phyloP scores from a whole-genome alignment of 2,797 vertebrate genomes.

The Rhinoraja longicauda region DNA sequence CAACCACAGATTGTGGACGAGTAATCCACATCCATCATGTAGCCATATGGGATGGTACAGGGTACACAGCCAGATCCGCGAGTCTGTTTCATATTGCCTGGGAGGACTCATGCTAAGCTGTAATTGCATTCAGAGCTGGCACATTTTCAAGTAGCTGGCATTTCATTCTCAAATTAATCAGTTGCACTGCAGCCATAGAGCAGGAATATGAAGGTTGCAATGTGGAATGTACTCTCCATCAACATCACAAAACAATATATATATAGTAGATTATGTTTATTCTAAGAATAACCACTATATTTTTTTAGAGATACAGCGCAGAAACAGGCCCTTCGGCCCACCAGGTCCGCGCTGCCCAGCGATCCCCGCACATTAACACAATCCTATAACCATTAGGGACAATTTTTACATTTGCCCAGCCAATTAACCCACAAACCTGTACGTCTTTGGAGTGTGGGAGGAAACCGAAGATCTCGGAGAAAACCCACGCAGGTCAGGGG shows the following conservation, averaged over 20 bases:
- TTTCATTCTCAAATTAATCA: conserved; percentile 6
- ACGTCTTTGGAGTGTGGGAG: too few species aligned
- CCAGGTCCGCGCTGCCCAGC: too few species aligned
- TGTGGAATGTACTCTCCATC: background rate
- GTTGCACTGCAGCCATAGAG: background rate
- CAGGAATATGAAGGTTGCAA: background rate
- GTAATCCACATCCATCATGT: background rate
- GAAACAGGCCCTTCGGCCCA: too few species aligned
- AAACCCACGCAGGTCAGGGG: too few species aligned
- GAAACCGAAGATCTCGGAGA: too few species aligned
- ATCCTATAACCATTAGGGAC: too few species aligned
- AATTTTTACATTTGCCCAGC: too few species aligned
- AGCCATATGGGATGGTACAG: background rate
- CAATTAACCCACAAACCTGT: too few species aligned
- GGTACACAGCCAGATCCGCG: background rate
- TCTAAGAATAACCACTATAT: background rate
- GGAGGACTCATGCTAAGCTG: conserved; percentile 2
- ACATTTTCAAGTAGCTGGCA: background rate
- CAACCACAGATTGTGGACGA: background rate
- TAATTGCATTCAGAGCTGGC: conserved; percentile 22
- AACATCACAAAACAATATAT: background rate
- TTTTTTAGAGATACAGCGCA: too few species aligned
- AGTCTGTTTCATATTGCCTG: background rate
- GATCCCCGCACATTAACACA: too few species aligned
- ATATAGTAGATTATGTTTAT: background rate